Percentiles rank a stretch among this genome's conserved stretches.
These are phyloP conservation scores for Phengaris arion DNA, from an alignment of 2,888 invertebrate genomes.

Conservation along the genomic window DNA sequence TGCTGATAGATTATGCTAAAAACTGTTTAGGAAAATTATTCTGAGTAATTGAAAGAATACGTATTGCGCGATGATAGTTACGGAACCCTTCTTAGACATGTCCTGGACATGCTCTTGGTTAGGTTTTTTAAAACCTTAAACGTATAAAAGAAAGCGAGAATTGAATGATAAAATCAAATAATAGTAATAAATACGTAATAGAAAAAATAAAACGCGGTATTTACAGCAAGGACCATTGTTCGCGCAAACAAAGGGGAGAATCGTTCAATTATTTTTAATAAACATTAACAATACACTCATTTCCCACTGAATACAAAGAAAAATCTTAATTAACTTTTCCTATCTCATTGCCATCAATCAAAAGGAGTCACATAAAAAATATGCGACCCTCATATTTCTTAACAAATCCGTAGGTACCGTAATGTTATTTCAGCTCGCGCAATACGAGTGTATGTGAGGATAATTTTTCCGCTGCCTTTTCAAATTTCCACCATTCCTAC, in stretches of 20 bases:
- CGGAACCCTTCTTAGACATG: too few relatives aligned
- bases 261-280: conserved; percentile 19
- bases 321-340: conserved; percentile 26
- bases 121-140: neutral
- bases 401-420: conserved; percentile 22
- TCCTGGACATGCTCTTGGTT: too few relatives aligned
- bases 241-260: conserved; percentile 3
- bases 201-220: neutral
- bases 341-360: conserved; percentile 33
- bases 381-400: conserved; percentile 31
- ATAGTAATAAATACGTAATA: too few relatives aligned
- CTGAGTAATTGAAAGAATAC: too few relatives aligned
- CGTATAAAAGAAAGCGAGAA: neutral
- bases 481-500: conserved; percentile 35
- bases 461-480: conserved; percentile 39
- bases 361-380: conserved; percentile 32
- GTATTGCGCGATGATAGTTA: too few relatives aligned
- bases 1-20: too few relatives aligned
- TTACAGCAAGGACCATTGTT: neutral
- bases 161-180: neutral
- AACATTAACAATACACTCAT: conserved; percentile 17
- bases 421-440: conserved; percentile 32
- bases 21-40: too few relatives aligned
- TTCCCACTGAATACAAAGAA: conserved; percentile 11
- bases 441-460: conserved; percentile 34